Percentiles rank a stretch among this genome's conserved stretches.
Conservation (phyloP, 1,140 invertebrate genomes). For the Drosophila pseudoobscura region DNA sequence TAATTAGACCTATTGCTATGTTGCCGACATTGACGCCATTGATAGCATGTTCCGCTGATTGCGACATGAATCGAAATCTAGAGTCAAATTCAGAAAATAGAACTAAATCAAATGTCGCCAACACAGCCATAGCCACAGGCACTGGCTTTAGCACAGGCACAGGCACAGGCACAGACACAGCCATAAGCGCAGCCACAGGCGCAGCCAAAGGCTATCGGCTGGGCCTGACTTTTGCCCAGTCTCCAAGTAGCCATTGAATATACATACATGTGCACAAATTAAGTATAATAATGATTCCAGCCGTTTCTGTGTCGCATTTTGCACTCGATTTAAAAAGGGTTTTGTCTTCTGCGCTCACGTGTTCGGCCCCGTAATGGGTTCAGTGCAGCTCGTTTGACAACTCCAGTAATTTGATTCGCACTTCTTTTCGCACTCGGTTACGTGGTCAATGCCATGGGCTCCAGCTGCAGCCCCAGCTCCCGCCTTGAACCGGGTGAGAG, state of each 20-base stretch:
- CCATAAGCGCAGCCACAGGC: neutral
- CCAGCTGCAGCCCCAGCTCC: slow-evolving; percentile 24
- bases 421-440: slow-evolving; percentile 77
- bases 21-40: slow-evolving; percentile 73
- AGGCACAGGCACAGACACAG: neutral
- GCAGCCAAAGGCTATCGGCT: slow-evolving; percentile 62
- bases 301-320: slow-evolving; percentile 31
- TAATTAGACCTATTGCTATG: slow-evolving; percentile 80
- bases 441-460: slow-evolving; percentile 76
- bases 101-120: slow-evolving; percentile 58
- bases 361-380: slow-evolving; percentile 52
- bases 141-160: neutral
- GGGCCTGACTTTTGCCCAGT: slow-evolving; percentile 55
- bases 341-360: slow-evolving; percentile 52
- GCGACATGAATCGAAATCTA: slow-evolving; percentile 50
- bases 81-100: slow-evolving; percentile 59
- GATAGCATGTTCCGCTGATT: slow-evolving; percentile 72
- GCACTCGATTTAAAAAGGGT: slow-evolving; percentile 23
- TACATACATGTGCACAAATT: slow-evolving; percentile 3
- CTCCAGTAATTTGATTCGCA: slow-evolving; percentile 54
- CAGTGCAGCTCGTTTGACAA: slow-evolving; percentile 57
- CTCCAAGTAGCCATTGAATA: slow-evolving; percentile 11
- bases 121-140: slow-evolving; percentile 6
- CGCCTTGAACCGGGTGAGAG: slow-evolving; percentile 54
- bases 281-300: neutral